Percentiles rank a stretch among this genome's conserved stretches.
Conservation (phyloP, 1,140 invertebrate genomes). For the Drosophila paulistorum region DNA sequence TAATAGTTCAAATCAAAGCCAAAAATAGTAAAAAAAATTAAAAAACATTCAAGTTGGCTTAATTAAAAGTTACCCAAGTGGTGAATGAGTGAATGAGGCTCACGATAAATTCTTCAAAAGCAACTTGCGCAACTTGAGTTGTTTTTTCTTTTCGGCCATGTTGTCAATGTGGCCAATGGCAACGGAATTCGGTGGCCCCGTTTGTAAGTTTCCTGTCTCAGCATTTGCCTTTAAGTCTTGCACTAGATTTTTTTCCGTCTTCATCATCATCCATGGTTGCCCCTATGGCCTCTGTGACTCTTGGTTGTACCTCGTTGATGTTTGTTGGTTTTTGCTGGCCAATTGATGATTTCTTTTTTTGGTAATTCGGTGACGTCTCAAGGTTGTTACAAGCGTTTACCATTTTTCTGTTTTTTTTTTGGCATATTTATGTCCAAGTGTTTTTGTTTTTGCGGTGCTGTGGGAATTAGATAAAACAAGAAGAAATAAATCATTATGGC, state of each 20-base stretch:
- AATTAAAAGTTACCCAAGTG: constrained; percentile 61
- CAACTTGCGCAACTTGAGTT: constrained; percentile 62
- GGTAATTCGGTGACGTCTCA: constrained; percentile 58
- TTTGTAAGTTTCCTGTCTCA: constrained; percentile 69
- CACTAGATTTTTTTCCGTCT: constrained; percentile 34
- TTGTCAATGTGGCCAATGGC: constrained; percentile 75
- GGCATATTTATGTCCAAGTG: not conserved
- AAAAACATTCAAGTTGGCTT: constrained; percentile 15
- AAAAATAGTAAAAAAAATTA: constrained; percentile 26
- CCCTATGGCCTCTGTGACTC: not conserved
- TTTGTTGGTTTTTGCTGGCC: constrained; percentile 30
- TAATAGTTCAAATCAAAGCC: constrained; percentile 51
- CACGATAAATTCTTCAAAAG: constrained; percentile 67
- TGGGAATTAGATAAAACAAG: not conserved
- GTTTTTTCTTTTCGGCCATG: constrained; percentile 42
- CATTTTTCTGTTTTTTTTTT: constrained; percentile 5
- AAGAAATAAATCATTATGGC: constrained; percentile 17
- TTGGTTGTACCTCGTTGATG: constrained; percentile 12
- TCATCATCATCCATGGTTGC: constrained; percentile 5
- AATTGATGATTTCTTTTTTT: constrained; percentile 40
- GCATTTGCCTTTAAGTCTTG: constrained; percentile 38
- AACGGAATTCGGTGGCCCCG: constrained; percentile 53
- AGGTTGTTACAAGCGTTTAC: constrained; percentile 47
- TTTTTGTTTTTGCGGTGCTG: constrained; percentile 32
- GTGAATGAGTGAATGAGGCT: constrained; percentile 19